Evolutionary conservation across 2,113 vertebrate genomes (phyloP).

Genomic region (Eudyptes chrysolophus): DNA sequence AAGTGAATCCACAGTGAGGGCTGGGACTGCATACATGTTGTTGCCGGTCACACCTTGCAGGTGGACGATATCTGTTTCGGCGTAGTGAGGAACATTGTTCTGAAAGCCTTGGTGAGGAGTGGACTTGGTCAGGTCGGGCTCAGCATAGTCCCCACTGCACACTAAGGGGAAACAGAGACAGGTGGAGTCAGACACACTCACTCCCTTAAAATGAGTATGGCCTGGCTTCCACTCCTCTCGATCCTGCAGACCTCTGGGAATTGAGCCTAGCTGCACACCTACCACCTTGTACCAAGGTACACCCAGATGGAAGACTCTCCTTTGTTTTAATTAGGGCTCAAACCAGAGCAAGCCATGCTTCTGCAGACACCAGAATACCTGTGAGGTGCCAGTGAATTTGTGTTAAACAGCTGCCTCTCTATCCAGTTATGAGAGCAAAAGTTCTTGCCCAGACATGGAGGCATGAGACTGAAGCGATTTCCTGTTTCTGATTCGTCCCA

Average conservation of each 20-base stretch:
- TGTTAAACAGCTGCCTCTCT: not conserved
- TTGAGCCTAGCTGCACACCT: not conserved
- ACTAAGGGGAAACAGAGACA: not conserved
- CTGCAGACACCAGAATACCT: not conserved
- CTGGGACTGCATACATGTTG: slow-evolving; percentile 58
- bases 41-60: slow-evolving; percentile 50
- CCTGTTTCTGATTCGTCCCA: not conserved
- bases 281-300: not conserved
- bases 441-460: not conserved
- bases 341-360: not conserved
- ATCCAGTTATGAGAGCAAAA: not conserved
- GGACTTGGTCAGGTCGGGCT: slow-evolving; percentile 60
- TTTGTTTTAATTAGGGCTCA: not conserved
- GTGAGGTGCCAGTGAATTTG: not conserved
- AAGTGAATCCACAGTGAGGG: slow-evolving; percentile 57
- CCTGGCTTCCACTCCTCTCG: not conserved
- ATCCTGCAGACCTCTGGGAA: not conserved
- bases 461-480: not conserved
- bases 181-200: not conserved
- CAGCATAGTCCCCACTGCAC: slow-evolving; percentile 61
- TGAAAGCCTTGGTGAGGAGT: slow-evolving; percentile 68
- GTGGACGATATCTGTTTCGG: slow-evolving; percentile 43
- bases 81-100: slow-evolving; percentile 52
- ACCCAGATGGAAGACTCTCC: not conserved
- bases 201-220: not conserved